These are phyloP conservation scores for Dendronephthya gigantea DNA, from an alignment of 64 coral and sea anemone species.

Conservation along the genomic window DNA sequence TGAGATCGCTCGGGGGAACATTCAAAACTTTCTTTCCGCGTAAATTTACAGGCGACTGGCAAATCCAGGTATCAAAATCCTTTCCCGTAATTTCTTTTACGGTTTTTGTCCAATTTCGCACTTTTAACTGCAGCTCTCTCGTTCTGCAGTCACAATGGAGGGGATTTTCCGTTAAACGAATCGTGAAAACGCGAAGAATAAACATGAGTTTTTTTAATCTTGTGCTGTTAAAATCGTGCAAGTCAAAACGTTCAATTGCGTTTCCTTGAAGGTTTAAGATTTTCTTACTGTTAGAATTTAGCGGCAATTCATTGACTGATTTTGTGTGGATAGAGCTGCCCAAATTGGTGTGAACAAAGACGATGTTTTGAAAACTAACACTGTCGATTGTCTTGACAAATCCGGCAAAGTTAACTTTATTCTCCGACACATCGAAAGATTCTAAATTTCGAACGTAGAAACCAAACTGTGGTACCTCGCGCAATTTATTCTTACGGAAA, in stretches of 20 bases:
- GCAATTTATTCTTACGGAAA: slow-evolving; percentile 42
- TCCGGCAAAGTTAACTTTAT: slow-evolving; percentile 32
- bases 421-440: slow-evolving; percentile 38
- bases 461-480: slow-evolving; percentile 16
- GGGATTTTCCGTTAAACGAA: slow-evolving; percentile 47
- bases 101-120: neutral
- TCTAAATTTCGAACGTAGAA: slow-evolving; percentile 26
- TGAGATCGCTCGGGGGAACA: slow-evolving; percentile 23
- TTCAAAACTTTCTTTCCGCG: slow-evolving; percentile 18
- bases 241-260: slow-evolving; percentile 15
- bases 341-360: slow-evolving; percentile 25
- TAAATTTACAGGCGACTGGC: slow-evolving; percentile 15
- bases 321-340: neutral
- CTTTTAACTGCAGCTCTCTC: neutral
- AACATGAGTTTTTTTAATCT: slow-evolving; percentile 13
- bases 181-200: slow-evolving; percentile 32
- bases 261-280: slow-evolving; percentile 41
- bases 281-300: slow-evolving; percentile 18
- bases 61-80: slow-evolving; percentile 58
- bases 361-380: slow-evolving; percentile 4
- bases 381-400: slow-evolving; percentile 27
- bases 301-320: neutral
- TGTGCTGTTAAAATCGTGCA: slow-evolving; percentile 19
- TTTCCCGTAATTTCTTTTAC: neutral
- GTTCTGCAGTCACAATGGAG: slow-evolving; percentile 40